Base-by-base conservation (phyloP, 2,113 vertebrate species). In the Bombycilla garrulus region DNA sequence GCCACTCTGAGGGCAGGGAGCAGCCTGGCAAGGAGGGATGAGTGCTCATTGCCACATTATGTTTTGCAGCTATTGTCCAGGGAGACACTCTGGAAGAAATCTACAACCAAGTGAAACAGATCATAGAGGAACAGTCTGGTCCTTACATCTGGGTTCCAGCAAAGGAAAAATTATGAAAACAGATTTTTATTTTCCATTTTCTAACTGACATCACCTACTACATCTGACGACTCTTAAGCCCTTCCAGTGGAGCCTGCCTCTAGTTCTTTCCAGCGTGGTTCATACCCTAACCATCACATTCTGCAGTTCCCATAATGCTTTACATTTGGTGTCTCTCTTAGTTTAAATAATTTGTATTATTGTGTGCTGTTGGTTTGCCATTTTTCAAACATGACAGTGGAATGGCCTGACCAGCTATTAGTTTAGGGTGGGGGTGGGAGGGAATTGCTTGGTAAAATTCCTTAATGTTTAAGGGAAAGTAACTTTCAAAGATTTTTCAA, bases 381-480 rank as follows among this genome's bases (percentile, higher is more conserved):
- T 98, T 96, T 98, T 97, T 98, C 95, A 93, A 86, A 96, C 95
- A 87, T 96, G 96, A 96, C 97, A 97, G 94, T 94, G 96, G 95
- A 98, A 98, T 93, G 96, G 98, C 98, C 98, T 98, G 97, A 98
- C 98, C 98, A 98, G 98, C 98, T 98, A 97, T 98, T 98, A 98
- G 96, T 83, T 92, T 88, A 87, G 95, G 96, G 88, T 92, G 94
- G 93, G 97, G 97, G 98, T 97, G 98, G 98, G 95, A 97, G 98
- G 98, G 98, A 98, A 98, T 98, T 98, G 96, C 97, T 98, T 95
- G 97, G 98, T 98, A 98, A 98, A 98, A 98, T 98, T 99, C 99
- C 99, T 99, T 99, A 99, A 99, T 99, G 99, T 99, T 99, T 99
- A 99, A 99, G 99, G 98, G 98, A 98, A 97, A 98, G 98, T 98